A percentile compares a stretch with the other conserved stretches of the same genome.
Evolutionary conservation across 2,797 vertebrate species (phyloP).

Genomic region (Rachycentron canadum): DNA sequence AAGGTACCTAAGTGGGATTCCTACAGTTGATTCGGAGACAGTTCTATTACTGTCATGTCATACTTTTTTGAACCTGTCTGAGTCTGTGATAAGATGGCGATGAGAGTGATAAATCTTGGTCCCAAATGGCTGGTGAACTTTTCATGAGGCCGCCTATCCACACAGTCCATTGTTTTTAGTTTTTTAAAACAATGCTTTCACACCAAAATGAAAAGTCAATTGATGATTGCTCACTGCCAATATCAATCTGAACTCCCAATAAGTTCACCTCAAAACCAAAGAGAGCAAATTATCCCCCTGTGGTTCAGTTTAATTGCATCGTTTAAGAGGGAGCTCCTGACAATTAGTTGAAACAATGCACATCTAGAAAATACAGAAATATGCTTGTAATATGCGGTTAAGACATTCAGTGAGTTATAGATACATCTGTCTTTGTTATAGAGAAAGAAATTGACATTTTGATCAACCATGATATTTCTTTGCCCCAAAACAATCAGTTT

Average conservation of each 20-base stretch:
- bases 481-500: background rate
- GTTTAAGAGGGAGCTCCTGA: background rate
- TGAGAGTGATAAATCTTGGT: conserved; percentile 44
- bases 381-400: background rate
- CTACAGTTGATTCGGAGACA: conserved; percentile 55
- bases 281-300: background rate
- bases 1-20: conserved; percentile 54
- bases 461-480: background rate
- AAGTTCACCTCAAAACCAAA: background rate
- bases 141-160: background rate
- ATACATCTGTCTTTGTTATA: background rate
- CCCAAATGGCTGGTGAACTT: conserved; percentile 41
- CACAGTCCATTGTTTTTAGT: conserved; percentile 8
- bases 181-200: conserved; percentile 12
- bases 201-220: conserved; percentile 17
- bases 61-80: conserved; percentile 51
- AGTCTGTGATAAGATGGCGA: conserved; percentile 28
- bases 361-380: background rate
- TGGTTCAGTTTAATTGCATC: background rate
- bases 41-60: conserved; percentile 72
- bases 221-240: conserved; percentile 4
- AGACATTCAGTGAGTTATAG: background rate
- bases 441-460: background rate
- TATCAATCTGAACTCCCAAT: conserved; percentile 10
- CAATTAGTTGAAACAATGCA: background rate